A percentile compares a stretch with the other conserved stretches of the same genome.
Evolutionary conservation across 2,888 invertebrate species (phyloP).

Genomic region (Acleris sparsana): DNA sequence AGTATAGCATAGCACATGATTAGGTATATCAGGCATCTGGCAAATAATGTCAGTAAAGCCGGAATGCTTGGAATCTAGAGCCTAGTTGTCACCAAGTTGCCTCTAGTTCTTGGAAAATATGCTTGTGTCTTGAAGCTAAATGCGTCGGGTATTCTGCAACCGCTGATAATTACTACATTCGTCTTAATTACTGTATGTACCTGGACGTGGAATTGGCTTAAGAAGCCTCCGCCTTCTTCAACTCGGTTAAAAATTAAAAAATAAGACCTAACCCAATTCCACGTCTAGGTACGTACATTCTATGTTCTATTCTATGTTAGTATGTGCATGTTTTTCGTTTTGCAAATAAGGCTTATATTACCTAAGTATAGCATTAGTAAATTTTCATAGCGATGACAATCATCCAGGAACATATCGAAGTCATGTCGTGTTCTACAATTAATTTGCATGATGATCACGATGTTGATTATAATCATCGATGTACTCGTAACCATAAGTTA

Average conservation of each 20-base stretch:
- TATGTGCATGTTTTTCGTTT: too few relatives aligned
- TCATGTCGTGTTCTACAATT: not conserved
- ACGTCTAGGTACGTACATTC: too few relatives aligned
- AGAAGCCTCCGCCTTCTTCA: too few relatives aligned
- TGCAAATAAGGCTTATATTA: too few relatives aligned
- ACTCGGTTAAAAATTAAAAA: too few relatives aligned
- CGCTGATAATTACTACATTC: conserved; percentile 16
- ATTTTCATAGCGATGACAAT: not conserved
- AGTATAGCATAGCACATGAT: not conserved
- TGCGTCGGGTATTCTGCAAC: conserved; percentile 17
- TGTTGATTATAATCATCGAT: not conserved
- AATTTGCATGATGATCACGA: conserved; percentile 2
- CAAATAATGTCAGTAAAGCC: conserved; percentile 18
- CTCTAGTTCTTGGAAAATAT: conserved; percentile 9
- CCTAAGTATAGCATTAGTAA: too few relatives aligned
- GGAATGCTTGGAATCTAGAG: conserved; percentile 13
- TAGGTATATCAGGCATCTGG: conserved; percentile 4
- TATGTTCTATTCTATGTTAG: too few relatives aligned
- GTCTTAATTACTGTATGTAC: conserved; percentile 1
- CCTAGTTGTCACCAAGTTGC: conserved; percentile 1
- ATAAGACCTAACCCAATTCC: too few relatives aligned
- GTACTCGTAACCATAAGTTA: not conserved
- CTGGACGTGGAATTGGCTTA: not conserved
- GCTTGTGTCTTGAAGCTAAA: conserved; percentile 1
- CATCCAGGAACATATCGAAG: not conserved